Conservation (phyloP, 1,140 invertebrate genomes). For the Chymomyza costata region DNA sequence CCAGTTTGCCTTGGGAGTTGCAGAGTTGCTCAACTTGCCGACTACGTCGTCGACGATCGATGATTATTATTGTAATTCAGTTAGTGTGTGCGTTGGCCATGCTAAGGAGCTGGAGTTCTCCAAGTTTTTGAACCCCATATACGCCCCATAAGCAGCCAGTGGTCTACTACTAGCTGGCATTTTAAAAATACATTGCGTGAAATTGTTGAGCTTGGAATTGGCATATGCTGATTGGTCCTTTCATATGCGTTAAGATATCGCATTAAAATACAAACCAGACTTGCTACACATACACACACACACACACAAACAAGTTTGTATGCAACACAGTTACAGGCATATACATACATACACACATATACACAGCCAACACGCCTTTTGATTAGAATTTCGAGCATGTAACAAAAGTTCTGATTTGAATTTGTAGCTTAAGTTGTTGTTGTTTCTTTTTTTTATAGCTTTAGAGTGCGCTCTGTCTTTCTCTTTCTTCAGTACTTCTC, state of each 20-base stretch:
- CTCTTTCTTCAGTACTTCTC: too few species aligned
- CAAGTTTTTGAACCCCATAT: too few species aligned
- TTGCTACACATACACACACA: constrained; percentile 29
- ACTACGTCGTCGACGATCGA: constrained; percentile 32
- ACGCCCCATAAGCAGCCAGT: too few species aligned
- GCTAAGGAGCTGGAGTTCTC: constrained; percentile 1
- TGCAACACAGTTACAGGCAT: background rate
- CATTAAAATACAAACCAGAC: constrained; percentile 40
- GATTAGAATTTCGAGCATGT: too few species aligned
- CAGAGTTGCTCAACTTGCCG: constrained; percentile 53
- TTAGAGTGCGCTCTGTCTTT: too few species aligned
- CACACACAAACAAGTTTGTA: constrained; percentile 9
- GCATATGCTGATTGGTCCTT: constrained; percentile 48
- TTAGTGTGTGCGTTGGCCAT: constrained; percentile 39
- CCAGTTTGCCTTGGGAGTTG: constrained; percentile 66
- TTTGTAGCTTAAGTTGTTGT: too few species aligned
- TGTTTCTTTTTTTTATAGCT: too few species aligned
- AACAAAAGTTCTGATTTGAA: too few species aligned
- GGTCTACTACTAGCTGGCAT: too few species aligned
- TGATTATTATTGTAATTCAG: constrained; percentile 64
- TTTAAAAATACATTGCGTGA: constrained; percentile 44
- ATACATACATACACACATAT: constrained; percentile 3
- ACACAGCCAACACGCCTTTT: too few species aligned
- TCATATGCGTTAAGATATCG: constrained; percentile 37
- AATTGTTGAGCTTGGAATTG: constrained; percentile 28